Base-by-base conservation (phyloP, 35 echinoderm and acorn worm species). In the Lytechinus pictus region DNA sequence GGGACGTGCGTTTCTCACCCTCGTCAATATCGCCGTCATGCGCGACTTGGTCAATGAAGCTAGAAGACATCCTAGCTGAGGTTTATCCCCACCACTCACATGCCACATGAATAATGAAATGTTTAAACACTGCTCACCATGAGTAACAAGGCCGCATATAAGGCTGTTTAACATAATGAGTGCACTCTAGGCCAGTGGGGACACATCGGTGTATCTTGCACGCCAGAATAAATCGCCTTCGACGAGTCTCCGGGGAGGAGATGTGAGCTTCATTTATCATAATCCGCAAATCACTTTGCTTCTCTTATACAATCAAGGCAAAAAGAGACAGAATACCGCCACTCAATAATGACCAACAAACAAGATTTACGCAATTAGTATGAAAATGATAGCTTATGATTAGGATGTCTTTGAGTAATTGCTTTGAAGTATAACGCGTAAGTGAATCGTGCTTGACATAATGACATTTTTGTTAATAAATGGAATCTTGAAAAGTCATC, bases 61-160 rank as follows among this genome's bases (percentile, higher is more conserved):
- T 90, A 14, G 88, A 90, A 44, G 88, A 52, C 88, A 90, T 90
- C 88, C 52, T 90, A 90, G 28, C 52, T 90, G 16, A 12, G 88
- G 88, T 90, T 90, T 90, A 90, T 54, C 88, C 88, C n/a, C 52
- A 52, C 88, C 52, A 44, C 29, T 90, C 88, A 90, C 88, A 90
- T 21, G 88, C 88, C 88, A 90, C 88, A 90, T 90, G 88, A 90
- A 90, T 90, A 90, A 90, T 90, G 88, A 90, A 90, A 90, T 52
- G 88, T 90, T 90, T 90, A 90, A 90, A 90, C 88, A 90, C 88
- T 90, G 88, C 28, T 12, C 29, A 33, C 88, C 33, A 52, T 54
- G 52, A 90, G 88, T 54, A 54, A 90, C 29, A 90, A 90, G 88
- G 88, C 9, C 52, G 10, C 33, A 90, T 90, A 33, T 90, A 44